Base-by-base conservation (phyloP, 1,140 invertebrate genomes). In the Gryllus bimaculatus region DNA sequence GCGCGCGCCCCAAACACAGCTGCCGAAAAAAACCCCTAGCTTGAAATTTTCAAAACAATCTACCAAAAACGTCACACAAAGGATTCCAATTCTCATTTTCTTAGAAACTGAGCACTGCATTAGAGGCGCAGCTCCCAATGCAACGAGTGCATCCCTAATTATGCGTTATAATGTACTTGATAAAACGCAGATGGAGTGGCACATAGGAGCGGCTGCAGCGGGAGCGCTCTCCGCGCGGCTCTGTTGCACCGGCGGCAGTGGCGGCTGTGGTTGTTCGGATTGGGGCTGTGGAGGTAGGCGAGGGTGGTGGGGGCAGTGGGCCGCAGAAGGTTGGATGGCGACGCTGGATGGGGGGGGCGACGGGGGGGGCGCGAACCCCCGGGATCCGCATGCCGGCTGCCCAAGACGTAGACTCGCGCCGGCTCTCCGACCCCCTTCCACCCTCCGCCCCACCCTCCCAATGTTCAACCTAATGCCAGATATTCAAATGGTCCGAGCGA, bases 11-110 rank as follows among this genome's bases (percentile, higher is more conserved):
- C 54, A 18, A 66, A 66, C 18, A 18, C 54, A 66, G 54, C 18
- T 18, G 18, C 54, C 54, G 10, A 66, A 66, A 66, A 66, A 66
- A 66, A 66, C 10, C 54, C 54, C 7, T 3, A 7, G 2, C 7
- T 66, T 66, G 54, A 66, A 66, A 66, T 66, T 66, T 66, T 66
- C 54, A 66, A n/a, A 66, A 66, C 54, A 66, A 66, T 66, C 54
- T 66, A 66, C 54, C 54, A 66, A 66, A n/a, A 66, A 66, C 54
- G 54, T 66, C 54, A 66, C 54, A 66, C 54, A 66, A 66, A 66
- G 54, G 54, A 66, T 66, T 66, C 54, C 54, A 66, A 66, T 66
- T 66, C 54, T 66, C 54, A 66, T 66, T 66, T 66, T 66, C 54
- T 66, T 3, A 7, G 2, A 66, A 66, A 66, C 54, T 18, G 54